Conservation (phyloP, 2,888 invertebrate genomes). For the Scaptodrosophila latifasciaeformis region DNA sequence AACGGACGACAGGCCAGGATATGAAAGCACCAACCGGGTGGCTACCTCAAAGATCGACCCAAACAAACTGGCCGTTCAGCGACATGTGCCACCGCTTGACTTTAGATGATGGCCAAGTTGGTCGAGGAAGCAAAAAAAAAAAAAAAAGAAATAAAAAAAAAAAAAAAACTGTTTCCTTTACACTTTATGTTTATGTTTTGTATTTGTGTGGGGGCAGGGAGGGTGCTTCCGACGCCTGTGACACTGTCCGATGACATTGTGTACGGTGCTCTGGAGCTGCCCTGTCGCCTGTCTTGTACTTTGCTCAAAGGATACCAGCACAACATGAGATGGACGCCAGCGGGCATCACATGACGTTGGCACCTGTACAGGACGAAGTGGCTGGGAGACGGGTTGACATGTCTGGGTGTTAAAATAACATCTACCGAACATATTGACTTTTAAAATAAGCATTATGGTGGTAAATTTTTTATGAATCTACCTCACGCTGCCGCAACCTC, state of each 20-base stretch:
- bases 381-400: too few relatives aligned
- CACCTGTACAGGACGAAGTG: too few relatives aligned
- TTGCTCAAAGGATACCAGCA: slow-evolving; percentile 43
- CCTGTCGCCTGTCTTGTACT: slow-evolving; percentile 39
- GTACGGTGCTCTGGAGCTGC: slow-evolving; percentile 36
- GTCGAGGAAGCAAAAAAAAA: background rate
- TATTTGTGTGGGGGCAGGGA: too few relatives aligned
- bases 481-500: slow-evolving; percentile 37
- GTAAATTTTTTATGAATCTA: slow-evolving; percentile 64
- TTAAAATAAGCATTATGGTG: slow-evolving; percentile 68
- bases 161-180: too few relatives aligned
- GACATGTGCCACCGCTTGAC: slow-evolving; percentile 67
- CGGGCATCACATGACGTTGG: slow-evolving; percentile 33
- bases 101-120: slow-evolving; percentile 43
- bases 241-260: too few relatives aligned
- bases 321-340: background rate
- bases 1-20: slow-evolving; percentile 60
- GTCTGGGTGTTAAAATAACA: slow-evolving; percentile 65
- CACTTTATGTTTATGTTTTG: slow-evolving; percentile 50
- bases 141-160: too few relatives aligned
- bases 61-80: slow-evolving; percentile 26
- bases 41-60: too few relatives aligned
- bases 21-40: slow-evolving; percentile 34
- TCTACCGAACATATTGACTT: slow-evolving; percentile 65
- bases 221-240: too few relatives aligned